Percentiles rank a stretch among this genome's conserved stretches.
These are phyloP conservation scores for Steinernema scapterisci DNA, from an alignment of 2,888 invertebrate genomes.

Conservation along the genomic window DNA sequence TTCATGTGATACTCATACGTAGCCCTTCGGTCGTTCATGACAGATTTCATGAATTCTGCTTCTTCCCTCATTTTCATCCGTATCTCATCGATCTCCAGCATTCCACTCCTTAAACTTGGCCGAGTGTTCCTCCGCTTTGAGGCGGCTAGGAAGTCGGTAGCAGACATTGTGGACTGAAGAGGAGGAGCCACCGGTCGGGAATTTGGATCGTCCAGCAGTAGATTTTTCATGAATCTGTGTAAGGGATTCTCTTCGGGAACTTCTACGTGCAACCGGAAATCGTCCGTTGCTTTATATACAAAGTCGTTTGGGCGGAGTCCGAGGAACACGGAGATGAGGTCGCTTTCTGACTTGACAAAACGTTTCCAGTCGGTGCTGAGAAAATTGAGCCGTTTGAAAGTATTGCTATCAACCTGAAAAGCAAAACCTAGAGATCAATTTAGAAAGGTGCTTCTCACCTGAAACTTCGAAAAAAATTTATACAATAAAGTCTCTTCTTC, in stretches of 20 bases:
- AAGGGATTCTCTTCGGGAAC: neutral
- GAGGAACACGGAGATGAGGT: slow-evolving; percentile 2
- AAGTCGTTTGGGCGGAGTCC: neutral
- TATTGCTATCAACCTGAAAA: slow-evolving; percentile 7
- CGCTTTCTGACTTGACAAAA: slow-evolving; percentile 1
- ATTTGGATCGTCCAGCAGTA: neutral
- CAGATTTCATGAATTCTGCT: slow-evolving; percentile 11
- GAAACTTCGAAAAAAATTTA: neutral
- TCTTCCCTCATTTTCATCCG: neutral
- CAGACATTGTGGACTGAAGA: neutral
- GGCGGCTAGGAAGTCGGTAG: neutral
- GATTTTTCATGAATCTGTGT: neutral
- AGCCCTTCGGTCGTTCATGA: neutral
- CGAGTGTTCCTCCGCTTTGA: neutral
- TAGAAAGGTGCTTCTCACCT: neutral
- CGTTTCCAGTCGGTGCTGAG: slow-evolving; percentile 11
- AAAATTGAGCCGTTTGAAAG: neutral
- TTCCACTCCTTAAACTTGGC: neutral
- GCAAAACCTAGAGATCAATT: neutral
- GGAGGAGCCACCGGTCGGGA: neutral
- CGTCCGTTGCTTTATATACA: too few relatives aligned
- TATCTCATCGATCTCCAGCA: neutral
- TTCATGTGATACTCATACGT: neutral
- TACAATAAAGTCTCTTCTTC: neutral
- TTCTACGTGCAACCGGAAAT: too few relatives aligned